Percentiles rank a stretch among this genome's conserved stretches.
These are phyloP conservation scores for Diaperis boleti DNA, from an alignment of 2,888 invertebrate species.

Conservation along the genomic window DNA sequence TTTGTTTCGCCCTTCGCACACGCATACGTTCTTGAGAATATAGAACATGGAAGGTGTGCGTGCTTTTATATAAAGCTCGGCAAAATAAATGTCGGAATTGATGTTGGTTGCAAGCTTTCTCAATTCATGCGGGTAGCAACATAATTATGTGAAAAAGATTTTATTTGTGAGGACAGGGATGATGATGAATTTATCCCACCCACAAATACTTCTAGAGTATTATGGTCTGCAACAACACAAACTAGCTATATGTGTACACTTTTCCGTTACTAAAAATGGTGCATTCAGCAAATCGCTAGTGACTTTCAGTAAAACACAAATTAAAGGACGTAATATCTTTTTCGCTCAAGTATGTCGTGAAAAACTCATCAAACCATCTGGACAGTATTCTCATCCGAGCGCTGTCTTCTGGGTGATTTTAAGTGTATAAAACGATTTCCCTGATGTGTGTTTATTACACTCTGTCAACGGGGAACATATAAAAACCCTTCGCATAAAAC, in stretches of 20 bases:
- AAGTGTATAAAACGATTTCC: conserved; percentile 38
- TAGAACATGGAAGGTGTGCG: conserved; percentile 20
- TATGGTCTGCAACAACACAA: too few relatives aligned
- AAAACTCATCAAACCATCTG: conserved; percentile 11
- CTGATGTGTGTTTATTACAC: conserved; percentile 38
- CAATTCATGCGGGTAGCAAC: background rate
- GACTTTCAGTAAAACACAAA: background rate
- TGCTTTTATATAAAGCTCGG: conserved; percentile 15
- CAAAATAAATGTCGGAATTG: conserved; percentile 35
- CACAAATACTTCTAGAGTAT: too few relatives aligned
- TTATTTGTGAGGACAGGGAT: background rate
- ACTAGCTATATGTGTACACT: too few relatives aligned
- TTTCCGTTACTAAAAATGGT: too few relatives aligned
- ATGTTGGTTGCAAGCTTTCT: conserved; percentile 14
- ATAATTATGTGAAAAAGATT: background rate
- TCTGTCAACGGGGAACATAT: conserved; percentile 26
- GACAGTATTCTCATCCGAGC: conserved; percentile 10
- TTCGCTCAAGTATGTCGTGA: background rate
- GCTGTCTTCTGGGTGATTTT: conserved; percentile 15
- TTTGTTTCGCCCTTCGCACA: conserved; percentile 30
- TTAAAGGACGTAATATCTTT: background rate
- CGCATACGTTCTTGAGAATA: conserved; percentile 22
- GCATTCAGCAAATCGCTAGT: background rate
- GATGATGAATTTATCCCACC: too few relatives aligned
- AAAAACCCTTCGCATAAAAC: conserved; percentile 33